Percentiles rank a stretch among this genome's conserved stretches.
Conservation (phyloP, 2,797 vertebrate genomes). For the Neopelma chrysocephalum region DNA sequence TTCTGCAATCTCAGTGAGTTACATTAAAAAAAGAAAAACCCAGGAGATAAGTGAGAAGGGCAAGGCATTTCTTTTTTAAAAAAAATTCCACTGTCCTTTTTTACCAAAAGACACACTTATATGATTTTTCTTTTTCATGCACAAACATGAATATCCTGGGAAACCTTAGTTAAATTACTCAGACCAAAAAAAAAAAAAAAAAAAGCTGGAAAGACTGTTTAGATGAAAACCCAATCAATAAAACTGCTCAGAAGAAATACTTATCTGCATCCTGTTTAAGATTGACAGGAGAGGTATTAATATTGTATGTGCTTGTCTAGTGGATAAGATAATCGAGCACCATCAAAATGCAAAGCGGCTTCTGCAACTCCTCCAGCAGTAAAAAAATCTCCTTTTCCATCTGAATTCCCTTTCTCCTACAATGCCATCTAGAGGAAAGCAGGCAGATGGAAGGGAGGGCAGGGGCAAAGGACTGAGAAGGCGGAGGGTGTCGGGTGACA, state of each 20-base stretch:
- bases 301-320: slow-evolving; percentile 29
- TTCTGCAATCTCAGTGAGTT: not conserved
- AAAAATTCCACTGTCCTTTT: not conserved
- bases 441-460: not conserved
- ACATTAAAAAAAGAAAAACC: not conserved
- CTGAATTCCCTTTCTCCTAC: slow-evolving; percentile 50
- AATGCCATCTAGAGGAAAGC: slow-evolving; percentile 62
- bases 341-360: slow-evolving; percentile 43
- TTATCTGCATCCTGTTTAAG: slow-evolving; percentile 28
- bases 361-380: not conserved
- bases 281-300: slow-evolving; percentile 34
- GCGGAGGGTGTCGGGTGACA: accelerated
- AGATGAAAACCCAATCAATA: slow-evolving; percentile 22
- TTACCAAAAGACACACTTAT: not conserved
- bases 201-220: not conserved
- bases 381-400: not conserved
- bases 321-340: slow-evolving; percentile 37
- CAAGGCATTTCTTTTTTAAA: not conserved
- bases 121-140: not conserved
- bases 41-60: not conserved
- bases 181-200: not conserved
- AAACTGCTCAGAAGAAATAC: not conserved
- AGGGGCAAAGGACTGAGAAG: not conserved
- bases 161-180: not conserved
- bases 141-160: not conserved